phyloP scores from a whole-genome alignment of 1,140 invertebrate genomes.

The Drosophila teissieri region DNA sequence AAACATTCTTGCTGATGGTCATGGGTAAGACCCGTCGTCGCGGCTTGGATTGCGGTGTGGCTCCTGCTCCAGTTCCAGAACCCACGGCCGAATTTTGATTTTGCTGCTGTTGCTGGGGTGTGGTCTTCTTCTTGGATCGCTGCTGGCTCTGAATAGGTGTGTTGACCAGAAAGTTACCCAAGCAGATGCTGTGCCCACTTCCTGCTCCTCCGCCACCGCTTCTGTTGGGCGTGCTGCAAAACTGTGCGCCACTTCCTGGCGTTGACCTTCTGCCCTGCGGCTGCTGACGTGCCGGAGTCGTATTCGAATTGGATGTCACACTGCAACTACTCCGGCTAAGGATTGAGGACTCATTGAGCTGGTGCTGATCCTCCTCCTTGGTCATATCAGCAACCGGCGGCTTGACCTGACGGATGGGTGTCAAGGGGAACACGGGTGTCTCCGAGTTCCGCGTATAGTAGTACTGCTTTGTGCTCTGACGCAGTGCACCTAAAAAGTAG shows the following conservation, averaged over 20 bases:
- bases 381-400: slow-evolving; percentile 5
- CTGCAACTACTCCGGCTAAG: slow-evolving; percentile 27
- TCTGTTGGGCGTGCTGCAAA: slow-evolving; percentile 58
- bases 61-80: slow-evolving; percentile 6
- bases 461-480: slow-evolving; percentile 65
- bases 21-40: slow-evolving; percentile 76
- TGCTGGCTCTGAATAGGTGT: slow-evolving; percentile 58
- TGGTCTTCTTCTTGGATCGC: slow-evolving; percentile 64
- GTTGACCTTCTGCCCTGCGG: slow-evolving; percentile 41
- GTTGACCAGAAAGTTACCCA: slow-evolving; percentile 68
- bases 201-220: slow-evolving; percentile 30
- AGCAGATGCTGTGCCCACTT: slow-evolving; percentile 56
- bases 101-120: slow-evolving; percentile 39
- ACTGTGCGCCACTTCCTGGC: slow-evolving; percentile 21
- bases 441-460: slow-evolving; percentile 49
- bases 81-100: neutral
- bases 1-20: slow-evolving; percentile 68
- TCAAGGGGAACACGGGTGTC: slow-evolving; percentile 54
- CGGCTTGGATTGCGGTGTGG: slow-evolving; percentile 51
- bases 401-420: slow-evolving; percentile 43
- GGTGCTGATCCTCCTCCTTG: slow-evolving; percentile 41
- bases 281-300: slow-evolving; percentile 23
- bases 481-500: slow-evolving; percentile 72
- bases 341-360: slow-evolving; percentile 31
- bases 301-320: slow-evolving; percentile 17